A percentile compares a stretch with the other conserved stretches of the same genome.
These are phyloP conservation scores for Cyanistes caeruleus DNA, from an alignment of 2,113 vertebrate species.

Conservation along the genomic window DNA sequence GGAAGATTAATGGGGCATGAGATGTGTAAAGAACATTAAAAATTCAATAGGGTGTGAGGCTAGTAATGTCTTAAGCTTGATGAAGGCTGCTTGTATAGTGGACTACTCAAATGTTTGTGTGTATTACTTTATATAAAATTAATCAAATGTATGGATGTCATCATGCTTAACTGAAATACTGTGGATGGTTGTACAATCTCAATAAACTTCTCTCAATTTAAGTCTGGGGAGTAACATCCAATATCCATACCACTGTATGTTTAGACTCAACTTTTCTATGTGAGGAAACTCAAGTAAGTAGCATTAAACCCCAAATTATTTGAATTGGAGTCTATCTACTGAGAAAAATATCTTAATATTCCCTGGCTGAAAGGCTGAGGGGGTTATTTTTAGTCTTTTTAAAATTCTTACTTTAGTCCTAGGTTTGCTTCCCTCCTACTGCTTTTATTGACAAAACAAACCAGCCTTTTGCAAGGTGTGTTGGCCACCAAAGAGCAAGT, in stretches of 20 bases:
- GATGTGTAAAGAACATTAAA: not conserved
- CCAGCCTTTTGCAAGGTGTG: not conserved
- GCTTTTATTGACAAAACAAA: not conserved
- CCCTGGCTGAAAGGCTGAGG: not conserved
- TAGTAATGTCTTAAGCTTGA: not conserved
- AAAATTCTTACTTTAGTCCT: not conserved
- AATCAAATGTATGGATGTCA: not conserved
- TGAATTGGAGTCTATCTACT: not conserved
- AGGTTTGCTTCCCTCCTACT: not conserved
- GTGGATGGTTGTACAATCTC: not conserved
- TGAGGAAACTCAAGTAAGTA: not conserved
- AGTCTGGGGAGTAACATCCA: not conserved
- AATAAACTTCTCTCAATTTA: not conserved
- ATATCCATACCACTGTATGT: not conserved
- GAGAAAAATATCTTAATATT: not conserved
- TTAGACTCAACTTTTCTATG: not conserved
- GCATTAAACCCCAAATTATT: not conserved
- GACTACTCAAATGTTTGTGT: not conserved
- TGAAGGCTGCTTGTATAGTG: not conserved
- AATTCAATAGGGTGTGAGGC: not conserved
- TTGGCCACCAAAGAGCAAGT: not conserved
- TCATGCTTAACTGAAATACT: not conserved
- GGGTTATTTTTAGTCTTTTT: not conserved
- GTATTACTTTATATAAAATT: not conserved
- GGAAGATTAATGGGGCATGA: not conserved